These are phyloP conservation scores for Pogonomyrmex californicus DNA, from an alignment of 1,140 invertebrate species.

Conservation along the genomic window DNA sequence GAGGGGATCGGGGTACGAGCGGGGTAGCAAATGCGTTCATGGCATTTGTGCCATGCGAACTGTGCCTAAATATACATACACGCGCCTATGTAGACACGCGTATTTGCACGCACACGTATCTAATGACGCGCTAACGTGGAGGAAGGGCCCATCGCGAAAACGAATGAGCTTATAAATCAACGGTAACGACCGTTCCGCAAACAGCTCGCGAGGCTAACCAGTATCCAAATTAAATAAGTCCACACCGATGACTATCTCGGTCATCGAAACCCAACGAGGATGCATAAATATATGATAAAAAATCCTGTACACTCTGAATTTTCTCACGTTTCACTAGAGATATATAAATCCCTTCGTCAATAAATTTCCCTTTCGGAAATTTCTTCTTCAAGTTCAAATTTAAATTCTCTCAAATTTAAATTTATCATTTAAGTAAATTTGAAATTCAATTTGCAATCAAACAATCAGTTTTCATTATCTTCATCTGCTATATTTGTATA, in stretches of 20 bases:
- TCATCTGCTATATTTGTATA: neutral
- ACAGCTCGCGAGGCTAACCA: conserved; percentile 69
- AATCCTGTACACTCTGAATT: neutral
- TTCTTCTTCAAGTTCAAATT: too few relatives aligned
- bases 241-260: conserved; percentile 67
- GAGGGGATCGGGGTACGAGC: neutral
- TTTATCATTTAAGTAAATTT: neutral
- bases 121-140: conserved; percentile 34
- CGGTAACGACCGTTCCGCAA: conserved; percentile 77
- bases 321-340: too few relatives aligned
- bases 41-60: conserved; percentile 55
- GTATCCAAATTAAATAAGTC: conserved; percentile 76
- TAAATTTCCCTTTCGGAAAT: too few relatives aligned
- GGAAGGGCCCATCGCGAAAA: conserved; percentile 71
- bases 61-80: conserved; percentile 60
- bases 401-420: neutral
- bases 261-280: conserved; percentile 19
- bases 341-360: too few relatives aligned
- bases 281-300: neutral
- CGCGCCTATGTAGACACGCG: conserved; percentile 4
- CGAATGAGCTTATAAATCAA: conserved; percentile 79
- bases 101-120: conserved; percentile 38
- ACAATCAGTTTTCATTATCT: neutral
- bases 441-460: neutral
- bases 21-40: conserved; percentile 19